Evolutionary conservation across 2,888 invertebrate species (phyloP).

Genomic region (Geophilus truncorum): DNA sequence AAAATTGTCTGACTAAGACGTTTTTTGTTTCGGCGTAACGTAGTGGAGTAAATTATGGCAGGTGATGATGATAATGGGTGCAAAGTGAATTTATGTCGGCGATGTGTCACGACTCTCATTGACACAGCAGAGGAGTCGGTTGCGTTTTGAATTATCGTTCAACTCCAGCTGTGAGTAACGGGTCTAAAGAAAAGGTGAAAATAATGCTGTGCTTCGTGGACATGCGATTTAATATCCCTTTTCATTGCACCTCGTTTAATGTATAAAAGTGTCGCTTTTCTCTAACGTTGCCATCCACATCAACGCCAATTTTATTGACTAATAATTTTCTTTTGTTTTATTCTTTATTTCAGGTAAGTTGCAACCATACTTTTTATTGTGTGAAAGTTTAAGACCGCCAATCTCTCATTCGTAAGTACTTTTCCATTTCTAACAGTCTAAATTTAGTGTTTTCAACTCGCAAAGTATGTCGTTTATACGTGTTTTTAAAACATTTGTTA

Average conservation of each 20-base stretch:
- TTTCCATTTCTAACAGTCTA: too few relatives aligned
- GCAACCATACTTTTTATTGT: neutral
- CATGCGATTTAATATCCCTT: conserved; percentile 19
- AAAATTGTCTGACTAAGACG: conserved; percentile 9
- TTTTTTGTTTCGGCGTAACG: neutral
- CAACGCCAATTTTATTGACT: neutral
- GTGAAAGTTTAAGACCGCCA: neutral
- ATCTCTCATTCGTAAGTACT: neutral
- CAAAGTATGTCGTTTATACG: too few relatives aligned
- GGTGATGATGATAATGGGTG: conserved; percentile 23
- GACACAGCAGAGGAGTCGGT: conserved; percentile 20
- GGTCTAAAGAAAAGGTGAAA: conserved; percentile 8
- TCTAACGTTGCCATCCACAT: neutral
- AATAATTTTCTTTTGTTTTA: conserved; percentile 20
- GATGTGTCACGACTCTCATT: conserved; percentile 17
- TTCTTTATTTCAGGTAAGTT: conserved; percentile 19
- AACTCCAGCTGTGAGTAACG: conserved; percentile 23
- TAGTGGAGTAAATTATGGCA: conserved; percentile 10
- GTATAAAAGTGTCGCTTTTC: conserved; percentile 4
- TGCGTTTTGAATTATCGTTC: conserved; percentile 12
- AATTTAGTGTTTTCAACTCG: too few relatives aligned
- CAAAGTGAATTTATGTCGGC: conserved; percentile 22
- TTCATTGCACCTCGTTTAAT: conserved; percentile 19
- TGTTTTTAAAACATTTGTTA: too few relatives aligned
- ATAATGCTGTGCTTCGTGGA: conserved; percentile 8